These are phyloP conservation scores for Patella vulgata DNA, from an alignment of 1,140 invertebrate species.

Conservation along the genomic window DNA sequence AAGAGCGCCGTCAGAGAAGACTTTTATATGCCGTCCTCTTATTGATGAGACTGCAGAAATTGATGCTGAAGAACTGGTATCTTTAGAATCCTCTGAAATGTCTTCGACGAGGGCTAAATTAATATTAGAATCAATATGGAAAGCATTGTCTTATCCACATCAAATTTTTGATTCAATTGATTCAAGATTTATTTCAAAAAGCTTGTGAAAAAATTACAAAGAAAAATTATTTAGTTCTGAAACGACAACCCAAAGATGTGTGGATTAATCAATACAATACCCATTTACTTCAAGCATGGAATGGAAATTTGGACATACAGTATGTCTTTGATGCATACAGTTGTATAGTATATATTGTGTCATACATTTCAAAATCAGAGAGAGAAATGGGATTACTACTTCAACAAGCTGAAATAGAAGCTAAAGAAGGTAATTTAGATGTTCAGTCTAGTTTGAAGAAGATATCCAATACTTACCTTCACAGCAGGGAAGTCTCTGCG, in stretches of 20 bases:
- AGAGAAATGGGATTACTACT: conserved; percentile 17
- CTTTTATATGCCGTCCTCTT: too few species aligned
- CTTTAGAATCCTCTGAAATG: not conserved
- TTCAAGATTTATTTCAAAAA: conserved; percentile 5
- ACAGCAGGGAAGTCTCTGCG: conserved; percentile 23
- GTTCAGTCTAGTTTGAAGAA: conserved; percentile 13
- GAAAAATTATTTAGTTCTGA: conserved; percentile 10
- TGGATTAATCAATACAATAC: conserved; percentile 24
- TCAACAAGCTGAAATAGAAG: conserved; percentile 13
- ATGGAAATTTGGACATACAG: conserved; percentile 32
- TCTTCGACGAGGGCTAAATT: conserved; percentile 1
- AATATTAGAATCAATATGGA: conserved; percentile 14
- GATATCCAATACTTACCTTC: conserved; percentile 22
- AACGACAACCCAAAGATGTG: conserved; percentile 13
- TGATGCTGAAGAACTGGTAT: not conserved
- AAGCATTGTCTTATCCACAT: not conserved
- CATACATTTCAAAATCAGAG: conserved; percentile 26
- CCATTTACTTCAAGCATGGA: conserved; percentile 15
- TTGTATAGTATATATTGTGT: too few species aligned
- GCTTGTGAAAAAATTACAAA: conserved; percentile 9
- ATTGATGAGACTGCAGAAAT: not conserved
- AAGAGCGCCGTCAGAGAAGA: conserved; percentile 9
- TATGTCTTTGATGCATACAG: conserved; percentile 23
- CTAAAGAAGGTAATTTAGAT: conserved; percentile 20
- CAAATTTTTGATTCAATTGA: not conserved